Evolutionary conservation across 2,113 vertebrate species (phyloP), one percentile per base, ranked within the genome.

Genomic region (Hemichromis elongatus): DNA sequence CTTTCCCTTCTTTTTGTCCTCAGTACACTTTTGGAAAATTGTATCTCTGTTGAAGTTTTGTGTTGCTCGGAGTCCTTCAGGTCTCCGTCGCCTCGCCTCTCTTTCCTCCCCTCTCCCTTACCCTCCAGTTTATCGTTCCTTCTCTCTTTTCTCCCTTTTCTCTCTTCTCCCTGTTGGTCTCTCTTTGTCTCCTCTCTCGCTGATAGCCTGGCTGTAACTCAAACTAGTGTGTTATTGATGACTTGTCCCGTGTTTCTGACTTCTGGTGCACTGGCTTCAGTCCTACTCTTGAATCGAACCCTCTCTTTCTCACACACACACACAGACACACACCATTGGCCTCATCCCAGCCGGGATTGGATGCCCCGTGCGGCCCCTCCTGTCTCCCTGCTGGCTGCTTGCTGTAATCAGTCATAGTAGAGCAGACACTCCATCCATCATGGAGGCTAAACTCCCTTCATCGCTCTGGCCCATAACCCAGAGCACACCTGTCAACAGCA

Each of bases 401-500:
- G 84, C 88, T 93, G 90, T 93, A 93, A 93, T 94, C 92, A 92
- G 88, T 95, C 92, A 95, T 78, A 87, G 88, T 53, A 9, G 77
- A 86, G 87, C 66, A 35, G 89, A 90, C 90, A 91, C 77, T 30
- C 77, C 90, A 94, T 94, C 89, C 92, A 94, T 94, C 91, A 93
- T 7, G 33, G 82, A 47, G 86, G 90, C 92, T 89, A 89, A 91
- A 92, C 83, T 89, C 79, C 91, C 86, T 87, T 93, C 93, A 93
- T 90, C 24, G 35, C 86, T 82, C 78, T 80, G 90, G 81, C 89
- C 87, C 56, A 11, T 68, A 92, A 91, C 82, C 89, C 37, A 81
- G 40, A 87, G 84, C 80, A 77, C 78, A 85, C 85, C 89, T 88
- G 85, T 91, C 90, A 83, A 30, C 89, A 80, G 70, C 75, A 4